A percentile compares a stretch with the other conserved stretches of the same genome.
Conservation (phyloP, 92 coral and sea anemone genomes). For the Porites cylindrica region DNA sequence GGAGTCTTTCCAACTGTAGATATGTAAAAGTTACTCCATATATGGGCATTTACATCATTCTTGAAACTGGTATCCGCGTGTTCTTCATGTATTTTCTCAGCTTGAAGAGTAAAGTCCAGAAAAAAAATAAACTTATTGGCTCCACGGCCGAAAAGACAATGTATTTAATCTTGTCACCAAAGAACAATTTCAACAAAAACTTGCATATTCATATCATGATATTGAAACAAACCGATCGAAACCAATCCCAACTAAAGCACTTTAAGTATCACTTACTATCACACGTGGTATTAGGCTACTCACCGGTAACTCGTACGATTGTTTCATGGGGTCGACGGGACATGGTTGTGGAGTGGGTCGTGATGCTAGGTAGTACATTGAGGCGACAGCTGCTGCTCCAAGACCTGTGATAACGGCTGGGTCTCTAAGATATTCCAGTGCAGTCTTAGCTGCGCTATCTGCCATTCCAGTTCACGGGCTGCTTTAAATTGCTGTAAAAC, state of each 20-base stretch:
- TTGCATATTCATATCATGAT: too few species aligned
- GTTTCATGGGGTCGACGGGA: conserved; percentile 85
- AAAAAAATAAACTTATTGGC: too few species aligned
- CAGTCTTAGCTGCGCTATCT: conserved; percentile 73
- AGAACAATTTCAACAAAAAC: too few species aligned
- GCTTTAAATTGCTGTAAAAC: conserved; percentile 7
- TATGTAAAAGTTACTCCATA: too few species aligned
- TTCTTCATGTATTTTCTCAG: too few species aligned
- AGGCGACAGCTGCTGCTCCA: conserved; percentile 78
- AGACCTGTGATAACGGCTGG: conserved; percentile 86
- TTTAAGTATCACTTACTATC: neutral
- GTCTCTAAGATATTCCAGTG: conserved; percentile 81
- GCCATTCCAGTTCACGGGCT: conserved; percentile 54
- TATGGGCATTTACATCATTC: too few species aligned
- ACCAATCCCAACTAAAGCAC: neutral
- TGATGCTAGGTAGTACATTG: conserved; percentile 73
- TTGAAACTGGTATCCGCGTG: too few species aligned
- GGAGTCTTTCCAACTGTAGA: too few species aligned
- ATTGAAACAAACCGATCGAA: neutral
- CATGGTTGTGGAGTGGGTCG: conserved; percentile 81
- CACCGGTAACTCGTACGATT: conserved; percentile 91
- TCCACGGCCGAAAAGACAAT: too few species aligned
- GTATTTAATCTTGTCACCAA: too few species aligned
- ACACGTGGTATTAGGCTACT: neutral
- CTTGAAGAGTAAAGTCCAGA: too few species aligned